phyloP scores from a whole-genome alignment of 2,797 vertebrate species.

The Limnodromus scolopaceus region DNA sequence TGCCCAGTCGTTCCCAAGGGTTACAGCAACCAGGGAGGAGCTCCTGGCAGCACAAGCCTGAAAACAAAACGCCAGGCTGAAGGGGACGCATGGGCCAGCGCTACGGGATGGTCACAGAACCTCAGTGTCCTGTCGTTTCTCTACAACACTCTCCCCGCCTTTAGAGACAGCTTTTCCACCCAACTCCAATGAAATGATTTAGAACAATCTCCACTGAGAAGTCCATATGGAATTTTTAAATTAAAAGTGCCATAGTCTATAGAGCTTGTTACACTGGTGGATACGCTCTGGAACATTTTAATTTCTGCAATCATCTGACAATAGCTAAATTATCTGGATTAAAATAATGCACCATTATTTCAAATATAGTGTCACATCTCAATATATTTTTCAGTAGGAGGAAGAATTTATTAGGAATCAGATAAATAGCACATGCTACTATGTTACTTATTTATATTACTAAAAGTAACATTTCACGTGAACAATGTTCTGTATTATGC shows the following conservation, averaged over 20 bases:
- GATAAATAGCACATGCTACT: constrained; percentile 29
- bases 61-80: neutral
- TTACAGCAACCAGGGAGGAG: neutral
- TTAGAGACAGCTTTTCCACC: neutral
- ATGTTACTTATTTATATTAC: constrained; percentile 1
- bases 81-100: neutral
- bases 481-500: constrained; percentile 31
- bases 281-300: neutral
- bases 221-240: neutral
- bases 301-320: neutral
- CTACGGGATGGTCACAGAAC: neutral
- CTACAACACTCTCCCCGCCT: fast-evolving
- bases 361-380: neutral
- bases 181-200: neutral
- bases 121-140: neutral
- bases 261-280: neutral
- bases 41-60: neutral
- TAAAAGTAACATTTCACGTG: constrained; percentile 43
- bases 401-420: constrained; percentile 26
- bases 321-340: neutral
- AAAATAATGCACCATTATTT: neutral
- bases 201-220: neutral
- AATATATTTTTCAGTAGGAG: neutral
- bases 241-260: neutral
- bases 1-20: neutral